phyloP scores from a whole-genome alignment of 2,797 vertebrate genomes.

The Anisognathus igniventris region DNA sequence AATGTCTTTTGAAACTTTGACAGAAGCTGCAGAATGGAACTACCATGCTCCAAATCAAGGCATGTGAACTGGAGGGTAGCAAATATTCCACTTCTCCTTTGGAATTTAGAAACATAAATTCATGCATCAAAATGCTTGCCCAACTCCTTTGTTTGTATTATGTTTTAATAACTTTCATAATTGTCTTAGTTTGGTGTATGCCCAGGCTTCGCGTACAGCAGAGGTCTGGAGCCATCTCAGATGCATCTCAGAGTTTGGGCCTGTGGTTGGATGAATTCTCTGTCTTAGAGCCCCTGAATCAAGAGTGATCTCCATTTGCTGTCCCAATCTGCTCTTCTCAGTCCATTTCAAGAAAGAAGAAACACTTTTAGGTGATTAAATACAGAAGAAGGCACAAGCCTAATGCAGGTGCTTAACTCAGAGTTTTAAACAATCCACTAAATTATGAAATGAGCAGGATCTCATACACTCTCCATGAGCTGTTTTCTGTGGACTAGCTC shows the following conservation, averaged over 20 bases:
- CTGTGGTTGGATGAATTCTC: not conserved
- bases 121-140: rapidly evolving
- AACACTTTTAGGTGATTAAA: not conserved
- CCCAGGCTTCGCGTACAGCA: rapidly evolving
- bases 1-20: not conserved
- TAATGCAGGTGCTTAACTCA: not conserved
- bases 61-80: rapidly evolving
- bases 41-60: not conserved
- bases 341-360: not conserved
- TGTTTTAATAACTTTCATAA: not conserved
- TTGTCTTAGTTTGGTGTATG: rapidly evolving
- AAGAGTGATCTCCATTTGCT: not conserved
- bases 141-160: rapidly evolving
- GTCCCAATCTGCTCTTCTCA: not conserved
- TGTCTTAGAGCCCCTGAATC: not conserved
- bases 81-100: rapidly evolving
- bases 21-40: not conserved
- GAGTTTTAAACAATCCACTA: not conserved
- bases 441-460: not conserved
- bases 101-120: not conserved
- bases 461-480: rapidly evolving
- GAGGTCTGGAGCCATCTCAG: not conserved
- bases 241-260: rapidly evolving
- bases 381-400: not conserved
- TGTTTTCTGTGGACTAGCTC: not conserved